Conservation (phyloP, 2,113 vertebrate genomes). For the Coreoperca whiteheadi region DNA sequence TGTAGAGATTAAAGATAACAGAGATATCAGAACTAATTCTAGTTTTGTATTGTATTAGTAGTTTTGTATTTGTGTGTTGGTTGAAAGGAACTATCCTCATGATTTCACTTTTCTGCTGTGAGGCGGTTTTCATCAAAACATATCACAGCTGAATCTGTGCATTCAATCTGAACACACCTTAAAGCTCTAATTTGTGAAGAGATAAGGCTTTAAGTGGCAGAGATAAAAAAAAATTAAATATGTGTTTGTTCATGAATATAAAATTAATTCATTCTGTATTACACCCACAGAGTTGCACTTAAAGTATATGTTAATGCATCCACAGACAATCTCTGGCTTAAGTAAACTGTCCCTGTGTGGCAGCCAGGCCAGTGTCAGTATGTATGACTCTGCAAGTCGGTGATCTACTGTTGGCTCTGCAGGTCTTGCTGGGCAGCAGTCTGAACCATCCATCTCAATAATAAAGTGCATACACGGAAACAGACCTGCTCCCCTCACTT, state of each 20-base stretch:
- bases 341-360: background rate
- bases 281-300: background rate
- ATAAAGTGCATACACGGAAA: conserved; percentile 63
- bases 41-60: conserved; percentile 26
- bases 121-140: conserved; percentile 55
- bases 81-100: conserved; percentile 33
- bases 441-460: conserved; percentile 61
- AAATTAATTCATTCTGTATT: no score
- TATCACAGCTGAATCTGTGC: conserved; percentile 26
- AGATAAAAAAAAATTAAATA: background rate
- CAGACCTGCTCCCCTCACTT: conserved; percentile 50
- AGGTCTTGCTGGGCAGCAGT: conserved; percentile 38
- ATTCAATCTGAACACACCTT: conserved; percentile 35
- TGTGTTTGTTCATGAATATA: conserved; percentile 9
- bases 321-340: background rate
- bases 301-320: background rate
- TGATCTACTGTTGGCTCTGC: conserved; percentile 26
- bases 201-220: background rate
- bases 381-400: conserved; percentile 29
- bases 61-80: conserved; percentile 35
- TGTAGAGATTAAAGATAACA: conserved; percentile 22
- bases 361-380: background rate
- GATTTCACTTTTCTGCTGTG: conserved; percentile 36
- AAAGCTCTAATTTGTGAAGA: conserved; percentile 19
- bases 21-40: conserved; percentile 43